phyloP scores from a whole-genome alignment of 2,888 invertebrate species.

The Strigamia maritima region DNA sequence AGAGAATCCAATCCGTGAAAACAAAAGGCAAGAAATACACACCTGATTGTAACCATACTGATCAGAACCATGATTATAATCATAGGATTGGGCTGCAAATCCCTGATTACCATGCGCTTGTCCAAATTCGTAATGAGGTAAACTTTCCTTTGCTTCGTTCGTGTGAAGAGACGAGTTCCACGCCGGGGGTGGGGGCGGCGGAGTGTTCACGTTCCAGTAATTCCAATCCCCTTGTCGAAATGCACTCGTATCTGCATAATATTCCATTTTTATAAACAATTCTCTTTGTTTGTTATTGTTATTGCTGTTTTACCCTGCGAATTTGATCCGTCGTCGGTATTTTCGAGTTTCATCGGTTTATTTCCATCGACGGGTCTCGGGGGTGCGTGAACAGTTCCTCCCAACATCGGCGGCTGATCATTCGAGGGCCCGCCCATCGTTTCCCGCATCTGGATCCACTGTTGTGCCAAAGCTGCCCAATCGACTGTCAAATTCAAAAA shows the following conservation, averaged over 20 bases:
- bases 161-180: slow-evolving; percentile 39
- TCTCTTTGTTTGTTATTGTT: neutral
- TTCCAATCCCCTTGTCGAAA: slow-evolving; percentile 42
- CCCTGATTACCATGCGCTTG: slow-evolving; percentile 45
- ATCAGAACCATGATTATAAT: slow-evolving; percentile 48
- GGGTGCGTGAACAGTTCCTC: slow-evolving; percentile 40
- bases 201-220: slow-evolving; percentile 40
- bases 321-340: slow-evolving; percentile 34
- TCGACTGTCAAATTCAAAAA: slow-evolving; percentile 64
- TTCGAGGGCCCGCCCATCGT: slow-evolving; percentile 50
- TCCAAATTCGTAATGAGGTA: slow-evolving; percentile 45
- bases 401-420: slow-evolving; percentile 53
- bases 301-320: slow-evolving; percentile 28
- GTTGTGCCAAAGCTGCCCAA: slow-evolving; percentile 94
- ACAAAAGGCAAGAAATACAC: slow-evolving; percentile 19
- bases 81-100: slow-evolving; percentile 46
- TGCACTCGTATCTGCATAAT: neutral
- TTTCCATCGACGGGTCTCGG: slow-evolving; percentile 52
- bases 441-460: slow-evolving; percentile 96
- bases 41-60: slow-evolving; percentile 44
- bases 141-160: slow-evolving; percentile 42
- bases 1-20: neutral
- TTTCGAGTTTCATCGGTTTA: slow-evolving; percentile 32
- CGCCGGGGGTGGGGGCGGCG: neutral
- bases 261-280: neutral